Conservation (phyloP, 2,113 vertebrate genomes). For the Formicarius rufipectus region DNA sequence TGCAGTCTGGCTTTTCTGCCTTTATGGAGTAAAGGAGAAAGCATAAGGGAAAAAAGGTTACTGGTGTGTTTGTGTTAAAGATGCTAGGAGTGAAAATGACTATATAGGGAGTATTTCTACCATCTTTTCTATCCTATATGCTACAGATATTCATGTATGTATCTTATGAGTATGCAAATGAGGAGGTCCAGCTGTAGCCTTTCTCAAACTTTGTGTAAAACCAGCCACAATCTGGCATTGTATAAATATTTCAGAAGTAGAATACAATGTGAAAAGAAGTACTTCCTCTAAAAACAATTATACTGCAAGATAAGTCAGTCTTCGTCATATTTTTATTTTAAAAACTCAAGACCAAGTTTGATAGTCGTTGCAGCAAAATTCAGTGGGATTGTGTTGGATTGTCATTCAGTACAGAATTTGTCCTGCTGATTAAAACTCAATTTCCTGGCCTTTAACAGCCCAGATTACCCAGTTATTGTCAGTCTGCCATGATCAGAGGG, state of each 20-base stretch:
- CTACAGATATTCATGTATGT: neutral
- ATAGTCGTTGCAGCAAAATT: neutral
- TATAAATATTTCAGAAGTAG: neutral
- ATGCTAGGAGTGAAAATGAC: neutral
- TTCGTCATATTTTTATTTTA: neutral
- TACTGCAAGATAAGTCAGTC: neutral
- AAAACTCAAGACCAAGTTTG: neutral
- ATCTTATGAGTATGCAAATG: neutral
- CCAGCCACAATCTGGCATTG: neutral
- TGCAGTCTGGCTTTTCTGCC: constrained; percentile 81
- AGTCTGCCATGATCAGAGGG: neutral
- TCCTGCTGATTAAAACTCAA: neutral
- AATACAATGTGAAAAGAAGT: neutral
- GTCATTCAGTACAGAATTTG: neutral
- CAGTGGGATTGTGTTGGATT: neutral
- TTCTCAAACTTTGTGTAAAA: neutral
- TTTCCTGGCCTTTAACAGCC: neutral
- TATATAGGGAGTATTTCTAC: neutral
- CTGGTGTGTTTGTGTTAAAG: neutral
- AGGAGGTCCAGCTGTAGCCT: neutral
- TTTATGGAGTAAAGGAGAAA: constrained; percentile 15
- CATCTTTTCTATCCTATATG: neutral
- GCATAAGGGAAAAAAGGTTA: neutral
- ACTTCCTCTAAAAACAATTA: neutral
- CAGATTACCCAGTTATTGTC: neutral